Conservation (phyloP, 1,140 invertebrate genomes). For the Ostrea edulis region DNA sequence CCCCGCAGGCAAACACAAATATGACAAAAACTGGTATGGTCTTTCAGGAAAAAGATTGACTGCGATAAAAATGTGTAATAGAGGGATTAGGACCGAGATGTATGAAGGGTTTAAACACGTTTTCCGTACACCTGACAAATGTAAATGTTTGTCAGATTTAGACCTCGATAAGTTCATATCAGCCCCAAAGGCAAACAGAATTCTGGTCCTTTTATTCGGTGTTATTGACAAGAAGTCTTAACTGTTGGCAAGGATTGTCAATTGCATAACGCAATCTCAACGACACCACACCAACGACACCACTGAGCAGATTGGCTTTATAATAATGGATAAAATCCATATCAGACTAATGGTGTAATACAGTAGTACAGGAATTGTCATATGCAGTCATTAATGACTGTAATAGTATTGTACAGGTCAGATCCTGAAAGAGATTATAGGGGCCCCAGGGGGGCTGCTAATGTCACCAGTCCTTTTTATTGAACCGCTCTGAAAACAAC, state of each 20-base stretch:
- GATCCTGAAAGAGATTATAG: not conserved
- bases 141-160: constrained; percentile 24
- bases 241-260: not conserved
- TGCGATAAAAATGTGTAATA: not conserved
- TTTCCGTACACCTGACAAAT: not conserved
- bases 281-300: not conserved
- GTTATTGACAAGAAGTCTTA: not conserved
- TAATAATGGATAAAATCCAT: not conserved
- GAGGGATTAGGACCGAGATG: not conserved
- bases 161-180: not conserved
- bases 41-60: constrained; percentile 32
- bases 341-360: not conserved
- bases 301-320: not conserved
- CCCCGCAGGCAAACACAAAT: constrained; percentile 3
- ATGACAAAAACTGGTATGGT: not conserved
- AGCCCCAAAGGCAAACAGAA: constrained; percentile 16
- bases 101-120: not conserved
- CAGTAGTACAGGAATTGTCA: not conserved
- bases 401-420: constrained; percentile 5
- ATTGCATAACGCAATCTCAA: not conserved
- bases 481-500: too few species aligned
- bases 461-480: not conserved
- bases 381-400: not conserved
- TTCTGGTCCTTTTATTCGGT: not conserved
- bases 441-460: not conserved